These are phyloP conservation scores for Marmota monax DNA, from an alignment of 2,113 vertebrate species.

Conservation along the genomic window DNA sequence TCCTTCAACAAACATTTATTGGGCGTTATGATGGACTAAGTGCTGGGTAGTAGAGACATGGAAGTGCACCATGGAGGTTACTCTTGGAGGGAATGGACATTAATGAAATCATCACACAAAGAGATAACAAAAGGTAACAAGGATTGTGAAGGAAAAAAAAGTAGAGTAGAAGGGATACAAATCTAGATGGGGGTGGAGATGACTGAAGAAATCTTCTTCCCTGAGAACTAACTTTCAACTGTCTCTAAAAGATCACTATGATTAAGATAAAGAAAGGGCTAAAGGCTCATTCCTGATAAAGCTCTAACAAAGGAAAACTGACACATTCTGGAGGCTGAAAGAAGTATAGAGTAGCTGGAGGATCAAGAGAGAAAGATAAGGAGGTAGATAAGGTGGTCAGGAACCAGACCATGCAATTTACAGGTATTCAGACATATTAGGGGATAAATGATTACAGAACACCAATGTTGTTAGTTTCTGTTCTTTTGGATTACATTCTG, in stretches of 20 bases:
- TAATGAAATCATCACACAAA: not conserved
- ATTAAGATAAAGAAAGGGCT: not conserved
- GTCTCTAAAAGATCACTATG: not conserved
- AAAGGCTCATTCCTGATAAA: not conserved
- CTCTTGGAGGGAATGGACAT: not conserved
- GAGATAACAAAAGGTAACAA: not conserved
- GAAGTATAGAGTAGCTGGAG: not conserved
- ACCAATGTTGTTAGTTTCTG: not conserved
- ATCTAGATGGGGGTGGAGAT: not conserved
- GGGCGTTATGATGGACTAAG: not conserved
- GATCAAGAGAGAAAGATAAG: not conserved
- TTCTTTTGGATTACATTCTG: constrained; percentile 13
- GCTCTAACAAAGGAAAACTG: not conserved
- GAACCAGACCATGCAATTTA: not conserved
- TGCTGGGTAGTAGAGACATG: not conserved
- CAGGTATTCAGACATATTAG: not conserved
- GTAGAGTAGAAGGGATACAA: not conserved
- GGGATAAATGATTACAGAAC: not conserved
- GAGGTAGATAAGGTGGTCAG: not conserved
- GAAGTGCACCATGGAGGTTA: not conserved
- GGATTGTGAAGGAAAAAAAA: not conserved
- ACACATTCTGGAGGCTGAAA: not conserved
- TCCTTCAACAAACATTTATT: not conserved
- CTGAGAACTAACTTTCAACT: not conserved
- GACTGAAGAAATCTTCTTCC: not conserved